Evolutionary conservation across 2,113 vertebrate species (phyloP).

Genomic region (Euleptes europaea): DNA sequence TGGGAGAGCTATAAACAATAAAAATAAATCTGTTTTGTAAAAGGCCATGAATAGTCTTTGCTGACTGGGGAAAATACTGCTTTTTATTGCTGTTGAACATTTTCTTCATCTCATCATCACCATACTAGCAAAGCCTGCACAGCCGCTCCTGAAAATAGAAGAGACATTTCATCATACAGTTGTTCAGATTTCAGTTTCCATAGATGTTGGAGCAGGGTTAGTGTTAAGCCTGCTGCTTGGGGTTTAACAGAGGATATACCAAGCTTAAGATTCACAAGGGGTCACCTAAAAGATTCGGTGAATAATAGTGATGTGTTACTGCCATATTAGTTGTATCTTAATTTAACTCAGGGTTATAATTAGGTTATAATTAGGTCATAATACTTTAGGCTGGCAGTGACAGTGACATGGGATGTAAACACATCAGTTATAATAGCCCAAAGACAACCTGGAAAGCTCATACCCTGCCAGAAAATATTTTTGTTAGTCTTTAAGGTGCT

Average conservation of each 20-base stretch:
- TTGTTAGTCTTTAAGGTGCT: too few species aligned
- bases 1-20: background rate
- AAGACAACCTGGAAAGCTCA: too few species aligned
- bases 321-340: background rate
- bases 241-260: background rate
- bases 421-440: background rate
- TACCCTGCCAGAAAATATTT: too few species aligned
- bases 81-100: background rate
- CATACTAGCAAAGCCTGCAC: background rate
- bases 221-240: background rate
- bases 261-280: background rate
- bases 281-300: background rate
- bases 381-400: background rate
- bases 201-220: background rate
- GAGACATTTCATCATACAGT: background rate
- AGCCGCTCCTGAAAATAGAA: background rate
- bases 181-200: background rate
- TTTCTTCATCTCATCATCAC: background rate
- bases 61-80: background rate
- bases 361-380: background rate
- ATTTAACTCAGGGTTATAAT: background rate
- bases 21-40: background rate
- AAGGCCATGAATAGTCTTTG: background rate
- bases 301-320: background rate
- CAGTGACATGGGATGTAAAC: background rate